Percentiles rank a stretch among this genome's conserved stretches.
Conservation (phyloP, 1,140 invertebrate species). For the Sinonovacula constricta region DNA sequence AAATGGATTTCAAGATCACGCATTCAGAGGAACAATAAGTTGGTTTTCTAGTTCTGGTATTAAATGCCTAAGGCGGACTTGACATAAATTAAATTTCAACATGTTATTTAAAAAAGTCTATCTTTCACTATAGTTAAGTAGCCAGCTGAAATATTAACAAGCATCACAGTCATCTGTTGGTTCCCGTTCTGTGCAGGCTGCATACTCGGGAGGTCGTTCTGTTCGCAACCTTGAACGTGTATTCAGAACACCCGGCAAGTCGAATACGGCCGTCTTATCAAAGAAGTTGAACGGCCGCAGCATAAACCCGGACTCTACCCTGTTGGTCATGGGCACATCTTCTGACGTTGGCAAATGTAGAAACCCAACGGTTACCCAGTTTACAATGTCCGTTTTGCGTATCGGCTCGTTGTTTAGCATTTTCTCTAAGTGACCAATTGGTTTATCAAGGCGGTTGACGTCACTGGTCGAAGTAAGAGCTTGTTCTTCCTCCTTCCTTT, state of each 20-base stretch:
- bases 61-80: too few species aligned
- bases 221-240: neutral
- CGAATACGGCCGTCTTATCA: slow-evolving; percentile 38
- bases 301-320: slow-evolving; percentile 25
- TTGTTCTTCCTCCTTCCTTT: slow-evolving; percentile 48
- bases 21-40: too few species aligned
- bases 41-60: too few species aligned
- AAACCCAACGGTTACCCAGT: slow-evolving; percentile 50
- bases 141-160: too few species aligned
- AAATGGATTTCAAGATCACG: too few species aligned
- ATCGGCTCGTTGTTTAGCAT: slow-evolving; percentile 34
- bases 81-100: too few species aligned
- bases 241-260: slow-evolving; percentile 25
- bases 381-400: slow-evolving; percentile 35
- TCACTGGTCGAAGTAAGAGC: slow-evolving; percentile 33
- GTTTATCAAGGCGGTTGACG: slow-evolving; percentile 39
- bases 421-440: slow-evolving; percentile 25
- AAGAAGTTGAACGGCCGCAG: slow-evolving; percentile 52
- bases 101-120: too few species aligned
- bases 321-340: slow-evolving; percentile 46
- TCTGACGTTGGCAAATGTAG: slow-evolving; percentile 44
- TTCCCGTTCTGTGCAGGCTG: slow-evolving; percentile 14
- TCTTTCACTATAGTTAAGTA: too few species aligned
- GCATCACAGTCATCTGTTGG: neutral
- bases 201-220: slow-evolving; percentile 18